Base-by-base conservation (phyloP, 2,113 vertebrate genomes). In the Heterochromis multidens region DNA sequence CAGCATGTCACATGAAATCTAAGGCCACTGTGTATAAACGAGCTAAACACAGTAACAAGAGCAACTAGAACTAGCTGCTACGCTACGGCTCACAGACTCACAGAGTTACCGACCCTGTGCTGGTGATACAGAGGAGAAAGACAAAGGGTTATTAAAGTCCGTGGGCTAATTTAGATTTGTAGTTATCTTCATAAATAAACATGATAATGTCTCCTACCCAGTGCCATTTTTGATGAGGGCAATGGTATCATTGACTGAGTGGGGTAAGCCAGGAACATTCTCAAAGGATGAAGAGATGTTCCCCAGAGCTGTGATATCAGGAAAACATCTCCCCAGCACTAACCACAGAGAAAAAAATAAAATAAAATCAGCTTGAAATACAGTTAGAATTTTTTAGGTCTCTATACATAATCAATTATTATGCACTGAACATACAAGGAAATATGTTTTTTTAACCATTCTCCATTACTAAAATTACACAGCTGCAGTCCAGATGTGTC, bases 291-390 rank as follows among this genome's bases (percentile, higher is more conserved):
- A 0, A 0, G 94, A 92, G 17, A 95, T 61, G 0, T 4, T 2
- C 3, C 31, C 62, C 35, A 95, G 25, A 3, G 6, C 21, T 6
- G n/a, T 3, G 10, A 95, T 3, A 43, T 94, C 84, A 0, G 97
- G 97, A 52, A 98, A 87, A 92, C 97, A 98, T 61, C 97, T 96
- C 3, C 96, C 96, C 80, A 98, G 87, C 56, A 95, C 97, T 98
- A 61, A 21, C 7, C 46, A 10, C 0, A 31, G 11, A 65, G 7
- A 78, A 56, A 35, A 6, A 25, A 74, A 14, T 0, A 46, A 37
- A 17, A 29, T 29, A 4, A 67, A 35, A 25, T 82, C 33, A 65
- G 3, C 25, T 35, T 33, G 3, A 52, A 67, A 59, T 29, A 31
- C 5, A 52, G 37, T 29, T 49, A 31, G 14, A 72, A 72, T 4